These are phyloP conservation scores for Geococcyx californianus DNA, from an alignment of 2,113 vertebrate genomes.

Conservation along the genomic window DNA sequence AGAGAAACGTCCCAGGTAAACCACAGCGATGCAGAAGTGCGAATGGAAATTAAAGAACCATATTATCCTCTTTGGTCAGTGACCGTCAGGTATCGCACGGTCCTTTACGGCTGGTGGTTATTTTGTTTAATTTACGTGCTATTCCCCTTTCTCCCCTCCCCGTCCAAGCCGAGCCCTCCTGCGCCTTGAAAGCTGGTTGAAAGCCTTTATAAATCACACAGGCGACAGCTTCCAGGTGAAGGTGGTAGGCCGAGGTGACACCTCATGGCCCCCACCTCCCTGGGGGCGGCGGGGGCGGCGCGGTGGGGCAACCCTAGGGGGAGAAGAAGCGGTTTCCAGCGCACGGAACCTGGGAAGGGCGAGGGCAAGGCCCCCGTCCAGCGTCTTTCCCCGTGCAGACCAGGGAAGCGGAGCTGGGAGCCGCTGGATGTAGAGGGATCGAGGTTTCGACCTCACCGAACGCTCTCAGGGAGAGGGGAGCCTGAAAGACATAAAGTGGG, in stretches of 20 bases:
- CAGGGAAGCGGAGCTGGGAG: background rate
- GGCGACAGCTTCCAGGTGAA: constrained; percentile 20
- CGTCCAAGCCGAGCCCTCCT: background rate
- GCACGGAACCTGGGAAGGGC: background rate
- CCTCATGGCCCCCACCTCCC: background rate
- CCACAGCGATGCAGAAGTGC: background rate
- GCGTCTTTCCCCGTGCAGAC: background rate
- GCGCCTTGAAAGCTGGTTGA: background rate
- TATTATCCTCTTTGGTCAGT: background rate
- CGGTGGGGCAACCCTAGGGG: background rate
- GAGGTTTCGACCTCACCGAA: background rate
- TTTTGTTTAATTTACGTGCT: background rate
- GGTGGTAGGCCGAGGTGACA: background rate
- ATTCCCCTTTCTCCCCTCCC: background rate
- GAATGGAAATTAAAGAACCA: background rate
- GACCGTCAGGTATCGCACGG: background rate
- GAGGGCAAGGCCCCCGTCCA: background rate
- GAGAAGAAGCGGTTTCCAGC: background rate
- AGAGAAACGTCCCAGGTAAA: background rate
- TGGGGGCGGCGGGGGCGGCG: background rate
- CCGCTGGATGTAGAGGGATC: background rate
- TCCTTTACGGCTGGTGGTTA: background rate
- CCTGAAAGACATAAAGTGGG: background rate
- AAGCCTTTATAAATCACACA: background rate
- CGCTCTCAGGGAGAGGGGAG: background rate